phyloP scores from a whole-genome alignment of 2,113 vertebrate species.

The Cavia aperea region DNA sequence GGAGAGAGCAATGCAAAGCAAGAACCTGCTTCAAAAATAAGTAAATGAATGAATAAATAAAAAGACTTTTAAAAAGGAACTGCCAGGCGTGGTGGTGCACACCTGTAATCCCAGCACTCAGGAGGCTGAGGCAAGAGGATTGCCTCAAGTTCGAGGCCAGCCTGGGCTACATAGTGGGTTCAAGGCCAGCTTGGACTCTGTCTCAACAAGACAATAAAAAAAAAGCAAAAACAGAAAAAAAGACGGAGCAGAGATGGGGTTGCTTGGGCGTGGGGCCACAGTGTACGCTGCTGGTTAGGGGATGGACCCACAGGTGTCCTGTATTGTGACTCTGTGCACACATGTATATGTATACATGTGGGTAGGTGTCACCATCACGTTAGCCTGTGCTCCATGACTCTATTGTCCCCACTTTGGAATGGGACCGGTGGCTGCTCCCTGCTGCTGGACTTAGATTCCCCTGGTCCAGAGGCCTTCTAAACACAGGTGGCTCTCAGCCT shows the following conservation, averaged over 20 bases:
- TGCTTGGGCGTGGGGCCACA: neutral
- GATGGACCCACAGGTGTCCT: neutral
- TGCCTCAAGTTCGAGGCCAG: neutral
- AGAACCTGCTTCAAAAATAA: neutral
- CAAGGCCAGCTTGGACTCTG: neutral
- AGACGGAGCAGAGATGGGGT: neutral
- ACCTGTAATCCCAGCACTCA: neutral
- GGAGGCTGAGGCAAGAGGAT: neutral
- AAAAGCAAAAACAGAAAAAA: neutral
- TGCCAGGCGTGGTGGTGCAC: neutral
- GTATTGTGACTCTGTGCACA: neutral
- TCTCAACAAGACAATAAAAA: neutral
- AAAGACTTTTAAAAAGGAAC: neutral
- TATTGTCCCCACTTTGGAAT: neutral
- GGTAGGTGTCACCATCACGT: neutral
- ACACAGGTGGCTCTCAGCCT: neutral
- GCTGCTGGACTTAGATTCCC: too few species aligned
- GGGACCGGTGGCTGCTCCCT: neutral
- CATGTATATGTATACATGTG: neutral
- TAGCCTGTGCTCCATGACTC: neutral
- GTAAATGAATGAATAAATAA: too few species aligned
- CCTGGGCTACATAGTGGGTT: neutral
- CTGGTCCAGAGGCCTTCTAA: neutral
- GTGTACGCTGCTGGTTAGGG: neutral
- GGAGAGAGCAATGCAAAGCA: neutral